Evolutionary conservation across 2,888 invertebrate species (phyloP).

Genomic region (Agrenia bidenticulata): DNA sequence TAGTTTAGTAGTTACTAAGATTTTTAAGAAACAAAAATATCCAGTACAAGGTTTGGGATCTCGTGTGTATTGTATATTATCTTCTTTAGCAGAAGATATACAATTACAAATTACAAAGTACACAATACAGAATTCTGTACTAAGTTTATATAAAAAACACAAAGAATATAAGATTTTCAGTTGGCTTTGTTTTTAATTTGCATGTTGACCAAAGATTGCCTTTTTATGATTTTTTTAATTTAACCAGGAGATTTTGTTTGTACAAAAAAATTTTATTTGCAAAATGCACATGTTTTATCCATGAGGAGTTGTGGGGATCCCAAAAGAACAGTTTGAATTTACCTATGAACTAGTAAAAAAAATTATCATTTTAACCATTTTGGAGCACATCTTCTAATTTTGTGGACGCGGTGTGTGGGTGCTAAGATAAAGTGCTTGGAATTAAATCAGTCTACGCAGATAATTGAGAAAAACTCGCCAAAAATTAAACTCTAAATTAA

Average conservation of each 20-base stretch:
- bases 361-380: not conserved
- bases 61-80: no score
- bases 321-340: not conserved
- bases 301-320: not conserved
- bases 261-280: not conserved
- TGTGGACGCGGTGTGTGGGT: no score
- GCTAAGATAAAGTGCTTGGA: no score
- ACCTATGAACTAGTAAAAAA: no score
- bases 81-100: no score
- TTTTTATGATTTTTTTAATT: constrained; percentile 9
- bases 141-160: not conserved
- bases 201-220: constrained; percentile 54
- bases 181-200: constrained; percentile 31
- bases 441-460: constrained; percentile 6
- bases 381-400: no score
- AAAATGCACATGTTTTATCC: not conserved
- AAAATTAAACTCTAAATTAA: no score
- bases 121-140: no score
- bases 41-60: no score
- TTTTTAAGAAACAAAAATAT: no score
- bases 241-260: not conserved
- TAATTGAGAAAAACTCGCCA: constrained; percentile 48
- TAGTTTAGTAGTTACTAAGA: no score
- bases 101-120: no score
- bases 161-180: constrained; percentile 15